Percentiles rank a stretch among this genome's conserved stretches.
Conservation (phyloP, 1,140 invertebrate genomes). For the Calosoma granatense region DNA sequence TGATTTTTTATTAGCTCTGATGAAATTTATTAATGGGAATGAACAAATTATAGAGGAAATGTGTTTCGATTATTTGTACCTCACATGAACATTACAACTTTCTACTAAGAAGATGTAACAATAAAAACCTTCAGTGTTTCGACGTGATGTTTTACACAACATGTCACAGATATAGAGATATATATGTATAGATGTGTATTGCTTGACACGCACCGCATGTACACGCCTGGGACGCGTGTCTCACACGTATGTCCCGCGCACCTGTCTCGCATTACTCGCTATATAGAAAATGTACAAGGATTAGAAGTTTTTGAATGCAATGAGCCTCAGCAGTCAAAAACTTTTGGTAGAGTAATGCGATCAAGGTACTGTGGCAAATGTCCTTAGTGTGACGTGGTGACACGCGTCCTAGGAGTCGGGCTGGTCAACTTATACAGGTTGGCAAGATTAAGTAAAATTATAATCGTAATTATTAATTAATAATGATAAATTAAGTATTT, state of each 20-base stretch:
- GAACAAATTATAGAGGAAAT: neutral
- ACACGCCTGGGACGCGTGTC: too few relatives aligned
- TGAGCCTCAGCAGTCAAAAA: neutral
- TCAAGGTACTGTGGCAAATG: neutral
- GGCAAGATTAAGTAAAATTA: constrained; percentile 6
- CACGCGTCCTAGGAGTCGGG: too few relatives aligned
- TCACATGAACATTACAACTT: constrained; percentile 7
- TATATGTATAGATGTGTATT: too few relatives aligned
- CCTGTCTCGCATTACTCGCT: too few relatives aligned
- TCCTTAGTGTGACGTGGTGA: too few relatives aligned
- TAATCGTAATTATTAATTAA: neutral
- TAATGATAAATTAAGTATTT: neutral
- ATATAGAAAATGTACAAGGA: too few relatives aligned
- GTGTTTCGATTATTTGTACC: neutral
- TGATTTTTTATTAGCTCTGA: neutral
- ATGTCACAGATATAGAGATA: too few relatives aligned
- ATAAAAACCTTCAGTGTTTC: neutral
- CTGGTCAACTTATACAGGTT: too few relatives aligned
- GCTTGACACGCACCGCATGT: too few relatives aligned
- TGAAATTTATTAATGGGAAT: neutral
- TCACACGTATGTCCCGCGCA: too few relatives aligned
- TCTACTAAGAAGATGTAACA: neutral
- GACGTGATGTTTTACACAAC: neutral
- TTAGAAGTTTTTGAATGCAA: neutral
- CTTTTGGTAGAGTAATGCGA: neutral